phyloP scores from a whole-genome alignment of 2,113 vertebrate species.

The Isurus oxyrinchus region DNA sequence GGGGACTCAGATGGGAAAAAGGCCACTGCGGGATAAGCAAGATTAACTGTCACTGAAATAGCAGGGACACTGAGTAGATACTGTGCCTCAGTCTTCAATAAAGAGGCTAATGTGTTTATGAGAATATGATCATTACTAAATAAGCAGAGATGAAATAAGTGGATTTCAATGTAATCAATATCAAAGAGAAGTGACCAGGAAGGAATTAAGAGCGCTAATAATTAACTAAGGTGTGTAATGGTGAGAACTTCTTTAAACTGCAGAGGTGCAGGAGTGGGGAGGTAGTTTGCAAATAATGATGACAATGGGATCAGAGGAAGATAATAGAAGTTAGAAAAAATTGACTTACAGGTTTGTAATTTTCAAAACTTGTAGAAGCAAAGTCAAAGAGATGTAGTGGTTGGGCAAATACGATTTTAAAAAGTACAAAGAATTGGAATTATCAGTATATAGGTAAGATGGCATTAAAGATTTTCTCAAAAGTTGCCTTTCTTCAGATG shows the following conservation, averaged over 20 bases:
- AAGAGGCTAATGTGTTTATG: background rate
- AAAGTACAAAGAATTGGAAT: background rate
- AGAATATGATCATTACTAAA: background rate
- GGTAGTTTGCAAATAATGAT: background rate
- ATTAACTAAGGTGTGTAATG: background rate
- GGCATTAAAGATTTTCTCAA: background rate
- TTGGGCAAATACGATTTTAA: background rate
- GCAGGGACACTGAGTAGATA: background rate
- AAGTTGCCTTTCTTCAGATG: background rate
- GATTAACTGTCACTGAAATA: background rate
- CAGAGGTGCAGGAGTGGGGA: background rate
- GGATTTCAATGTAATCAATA: background rate
- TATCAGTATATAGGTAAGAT: background rate
- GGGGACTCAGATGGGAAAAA: background rate
- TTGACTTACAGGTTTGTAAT: background rate
- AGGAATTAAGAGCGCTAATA: background rate
- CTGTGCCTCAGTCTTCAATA: background rate
- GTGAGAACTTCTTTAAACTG: background rate
- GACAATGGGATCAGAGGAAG: background rate
- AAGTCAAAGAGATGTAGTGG: background rate
- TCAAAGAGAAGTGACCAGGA: background rate
- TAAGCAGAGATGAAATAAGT: background rate
- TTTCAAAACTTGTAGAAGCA: background rate
- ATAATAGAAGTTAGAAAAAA: background rate
- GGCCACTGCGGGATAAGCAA: background rate